Base-by-base conservation (phyloP, 2,113 vertebrate genomes). In the Erpornis zantholeuca region DNA sequence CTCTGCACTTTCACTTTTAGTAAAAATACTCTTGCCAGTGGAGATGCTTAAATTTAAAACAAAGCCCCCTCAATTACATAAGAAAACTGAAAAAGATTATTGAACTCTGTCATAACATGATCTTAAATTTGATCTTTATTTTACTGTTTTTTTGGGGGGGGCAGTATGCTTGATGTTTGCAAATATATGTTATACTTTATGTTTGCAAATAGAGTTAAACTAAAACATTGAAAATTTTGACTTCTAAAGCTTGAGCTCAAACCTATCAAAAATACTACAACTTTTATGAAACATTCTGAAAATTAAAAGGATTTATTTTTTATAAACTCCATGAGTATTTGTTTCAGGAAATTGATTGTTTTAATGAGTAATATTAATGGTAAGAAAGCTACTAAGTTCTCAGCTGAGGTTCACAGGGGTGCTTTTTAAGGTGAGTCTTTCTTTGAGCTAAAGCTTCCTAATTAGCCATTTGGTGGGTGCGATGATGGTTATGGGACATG, bases 51-150 rank as follows among this genome's bases (percentile, higher is more conserved):
- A 72, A 6, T 65, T 90, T 54, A 38, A 54, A 82, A 47, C 12
- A 36, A 81, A 10, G 0, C 0, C 2, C 4, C 7, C 31, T 65
- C 8, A 29, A 28, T 44, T 40, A 65, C 35, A 31, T 50, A 50
- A 56, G 21, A 71, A 61, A 85, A 50, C 27, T 59, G 7, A 17
- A 44, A 72, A 81, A 22, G 1, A 17, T 42, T 52, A 18, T 44
- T 63, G 28, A 57, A 11, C 5, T 57, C 31, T 70, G 6, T n/a
- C 36, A 73, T 85, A 81, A 50, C 5, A 35, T 25, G 27, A 47
- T 28, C 22, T 47, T 75, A 45, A 53, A n/a, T 22, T 47, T 81
- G 2, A 9, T 66, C 2, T 33, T 59, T 53, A n/a, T n/a, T 66
- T 68, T 50, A 7, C 13, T 35, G 3, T 17, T 54, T 22, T 47